Base-by-base conservation (phyloP, 2,888 invertebrate genomes). In the Drosophila anomelani region DNA sequence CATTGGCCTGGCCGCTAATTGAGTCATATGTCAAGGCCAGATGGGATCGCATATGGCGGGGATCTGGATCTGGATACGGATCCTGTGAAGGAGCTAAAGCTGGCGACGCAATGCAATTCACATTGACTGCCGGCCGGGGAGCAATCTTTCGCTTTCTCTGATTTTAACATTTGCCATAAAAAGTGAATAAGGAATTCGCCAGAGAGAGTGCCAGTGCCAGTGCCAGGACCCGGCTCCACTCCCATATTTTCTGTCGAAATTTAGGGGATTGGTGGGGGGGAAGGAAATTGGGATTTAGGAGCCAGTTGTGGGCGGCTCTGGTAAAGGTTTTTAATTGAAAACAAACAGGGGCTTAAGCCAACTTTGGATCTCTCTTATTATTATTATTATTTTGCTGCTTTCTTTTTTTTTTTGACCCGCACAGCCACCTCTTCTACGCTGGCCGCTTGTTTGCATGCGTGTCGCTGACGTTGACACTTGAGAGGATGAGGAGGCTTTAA, bases 261-360 rank as follows among this genome's bases (percentile, higher is more conserved):
- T 41, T 41, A 1, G 4, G 39, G 39, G 39, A 2, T n/a, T 17
- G 39, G 39, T 41, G 9, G 39, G 38, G 8, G 3, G 38, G 15
- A 15, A 2, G 38, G 38, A 6, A 3, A 13, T n/a, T 41, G 47
- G 38, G 26, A 44, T 43, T 59, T 39, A 26, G 39, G 36, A 13
- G n/a, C n/a, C 32, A 36, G 20, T 34, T 20, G 8, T 49, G 41
- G 17, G 44, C 34, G 23, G 8, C 32, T 34, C 26, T 36, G 34
- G 51, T 15, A 34, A 73, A 75, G 80, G 69, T 68, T 89, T 81
- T 88, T 85, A 88, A 85, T 85, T 85, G 85, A 89, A 85, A 85
- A 75, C 81, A 85, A 85, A 89, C 88, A 85, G 77, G 75, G 73
- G 78, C 78, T 87, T 85, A 75, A 56, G 72, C 61, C 60, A 70